Evolutionary conservation across 2,888 invertebrate genomes (phyloP).

Genomic region (Mythimna pallens): DNA sequence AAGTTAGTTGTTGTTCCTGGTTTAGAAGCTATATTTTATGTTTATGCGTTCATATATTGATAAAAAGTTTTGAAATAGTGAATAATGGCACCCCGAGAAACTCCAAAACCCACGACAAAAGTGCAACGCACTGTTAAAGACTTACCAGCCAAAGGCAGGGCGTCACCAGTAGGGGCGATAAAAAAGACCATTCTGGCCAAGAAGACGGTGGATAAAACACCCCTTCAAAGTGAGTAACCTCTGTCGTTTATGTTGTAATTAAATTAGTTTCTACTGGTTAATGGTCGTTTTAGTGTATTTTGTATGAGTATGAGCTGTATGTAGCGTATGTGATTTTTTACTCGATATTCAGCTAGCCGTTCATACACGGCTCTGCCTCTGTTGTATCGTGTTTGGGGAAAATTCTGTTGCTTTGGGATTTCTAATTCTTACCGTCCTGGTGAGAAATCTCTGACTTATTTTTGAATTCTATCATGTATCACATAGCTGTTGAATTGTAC

Average conservation of each 20-base stretch:
- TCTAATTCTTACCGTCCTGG: no score
- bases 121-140: conserved; percentile 75
- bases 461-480: neutral
- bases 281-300: neutral
- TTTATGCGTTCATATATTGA: neutral
- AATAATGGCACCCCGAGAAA: conserved; percentile 82
- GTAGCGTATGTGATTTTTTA: neutral
- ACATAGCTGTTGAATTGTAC: neutral
- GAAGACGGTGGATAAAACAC: conserved; percentile 72
- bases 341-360: neutral
- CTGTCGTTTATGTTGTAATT: no score
- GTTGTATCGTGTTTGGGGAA: neutral
- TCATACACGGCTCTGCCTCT: no score
- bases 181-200: conserved; percentile 75
- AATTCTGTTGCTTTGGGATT: no score
- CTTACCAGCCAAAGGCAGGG: conserved; percentile 67
- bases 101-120: conserved; percentile 76
- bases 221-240: conserved; percentile 68
- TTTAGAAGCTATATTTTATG: neutral
- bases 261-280: neutral
- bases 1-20: conserved; percentile 11
- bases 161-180: conserved; percentile 73
- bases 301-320: no score
- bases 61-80: conserved; percentile 24
- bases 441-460: neutral